Evolutionary conservation across 2,888 invertebrate genomes (phyloP).

Genomic region (Eucera pruinosa): DNA sequence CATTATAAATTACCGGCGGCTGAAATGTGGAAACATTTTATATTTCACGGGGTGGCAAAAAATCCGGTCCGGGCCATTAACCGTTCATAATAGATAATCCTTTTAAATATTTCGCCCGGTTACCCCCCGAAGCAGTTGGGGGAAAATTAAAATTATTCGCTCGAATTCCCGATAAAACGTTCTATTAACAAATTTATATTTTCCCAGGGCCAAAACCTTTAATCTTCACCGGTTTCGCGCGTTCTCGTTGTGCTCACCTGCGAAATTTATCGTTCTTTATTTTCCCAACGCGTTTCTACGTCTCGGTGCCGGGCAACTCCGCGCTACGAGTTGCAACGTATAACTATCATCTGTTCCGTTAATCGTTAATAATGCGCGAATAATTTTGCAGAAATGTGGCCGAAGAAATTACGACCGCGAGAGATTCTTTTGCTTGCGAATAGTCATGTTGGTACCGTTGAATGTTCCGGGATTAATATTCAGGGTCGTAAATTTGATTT

Average conservation of each 20-base stretch:
- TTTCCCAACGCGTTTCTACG: conserved; percentile 7
- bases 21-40: conserved; percentile 23
- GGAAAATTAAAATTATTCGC: conserved; percentile 41
- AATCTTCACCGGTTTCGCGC: conserved; percentile 21
- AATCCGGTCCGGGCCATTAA: conserved; percentile 32
- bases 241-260: too few species aligned
- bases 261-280: conserved; percentile 14
- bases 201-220: conserved; percentile 25
- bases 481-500: too few species aligned
- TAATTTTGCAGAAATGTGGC: conserved; percentile 27
- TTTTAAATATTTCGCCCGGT: conserved; percentile 37
- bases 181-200: conserved; percentile 44
- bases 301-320: neutral
- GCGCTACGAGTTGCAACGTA: conserved; percentile 11
- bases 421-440: too few species aligned
- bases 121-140: neutral
- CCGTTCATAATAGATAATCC: conserved; percentile 36
- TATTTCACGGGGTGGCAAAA: conserved; percentile 7
- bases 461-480: too few species aligned
- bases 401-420: too few species aligned
- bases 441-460: too few species aligned
- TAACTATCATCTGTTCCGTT: too few species aligned
- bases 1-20: conserved; percentile 14
- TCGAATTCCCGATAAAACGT: conserved; percentile 33
- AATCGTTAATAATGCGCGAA: conserved; percentile 28